phyloP scores from a whole-genome alignment of 2,888 invertebrate genomes.

The Drosophila tripunctata region DNA sequence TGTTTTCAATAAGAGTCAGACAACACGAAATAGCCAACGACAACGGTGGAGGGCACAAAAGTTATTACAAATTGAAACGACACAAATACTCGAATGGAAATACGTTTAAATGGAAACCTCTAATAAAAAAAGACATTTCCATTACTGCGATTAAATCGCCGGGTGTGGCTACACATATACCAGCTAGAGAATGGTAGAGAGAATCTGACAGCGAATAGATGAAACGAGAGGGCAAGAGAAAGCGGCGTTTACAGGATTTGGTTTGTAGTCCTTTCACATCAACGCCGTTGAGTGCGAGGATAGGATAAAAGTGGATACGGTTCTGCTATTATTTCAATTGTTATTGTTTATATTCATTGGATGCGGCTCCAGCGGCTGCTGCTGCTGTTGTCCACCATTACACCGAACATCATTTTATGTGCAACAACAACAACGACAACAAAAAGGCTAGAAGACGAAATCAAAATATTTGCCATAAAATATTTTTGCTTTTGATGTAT shows the following conservation, averaged over 20 bases:
- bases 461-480: conserved; percentile 64
- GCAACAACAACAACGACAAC: background rate
- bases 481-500: conserved; percentile 61
- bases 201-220: conserved; percentile 14
- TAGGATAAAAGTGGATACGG: conserved; percentile 46
- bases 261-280: conserved; percentile 43
- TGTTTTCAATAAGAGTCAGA: conserved; percentile 18
- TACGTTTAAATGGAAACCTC: conserved; percentile 66
- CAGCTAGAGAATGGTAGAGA: background rate
- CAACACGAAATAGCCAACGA: conserved; percentile 1
- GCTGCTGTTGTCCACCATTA: conserved; percentile 36
- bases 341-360: conserved; percentile 79
- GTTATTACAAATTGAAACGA: conserved; percentile 72
- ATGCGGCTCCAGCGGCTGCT: conserved; percentile 16
- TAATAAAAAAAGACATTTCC: conserved; percentile 78
- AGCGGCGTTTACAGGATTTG: conserved; percentile 4
- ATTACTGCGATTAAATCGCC: conserved; percentile 79
- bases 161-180: conserved; percentile 28
- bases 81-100: conserved; percentile 60
- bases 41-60: conserved; percentile 32
- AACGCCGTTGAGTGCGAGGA: conserved; percentile 32
- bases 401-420: conserved; percentile 54
- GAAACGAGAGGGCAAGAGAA: conserved; percentile 18
- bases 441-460: conserved; percentile 7
- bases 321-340: conserved; percentile 74